phyloP scores from a whole-genome alignment of 2,888 invertebrate species.

The Lacanobia wlatinum region DNA sequence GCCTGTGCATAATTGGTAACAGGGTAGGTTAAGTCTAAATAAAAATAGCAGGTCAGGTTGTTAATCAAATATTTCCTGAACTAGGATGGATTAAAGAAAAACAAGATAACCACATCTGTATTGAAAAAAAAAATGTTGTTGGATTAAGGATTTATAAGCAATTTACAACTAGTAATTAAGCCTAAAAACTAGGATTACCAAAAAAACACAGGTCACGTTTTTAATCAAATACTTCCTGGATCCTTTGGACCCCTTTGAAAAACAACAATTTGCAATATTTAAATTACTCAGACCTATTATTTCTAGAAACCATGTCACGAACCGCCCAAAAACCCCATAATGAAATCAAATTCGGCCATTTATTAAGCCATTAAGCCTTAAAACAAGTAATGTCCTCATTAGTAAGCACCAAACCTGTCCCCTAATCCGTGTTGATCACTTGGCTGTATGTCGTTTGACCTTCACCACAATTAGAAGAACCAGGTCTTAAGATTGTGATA shows the following conservation, averaged over 20 bases:
- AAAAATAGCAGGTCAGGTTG: background rate
- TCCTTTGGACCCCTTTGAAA: background rate
- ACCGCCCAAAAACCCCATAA: background rate
- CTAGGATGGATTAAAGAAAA: background rate
- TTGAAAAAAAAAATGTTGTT: no score
- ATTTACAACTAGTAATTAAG: background rate
- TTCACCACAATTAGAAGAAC: slow-evolving; percentile 27
- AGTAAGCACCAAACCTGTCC: slow-evolving; percentile 38
- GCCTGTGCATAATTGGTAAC: no score
- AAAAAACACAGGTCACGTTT: background rate
- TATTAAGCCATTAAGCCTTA: slow-evolving; percentile 10
- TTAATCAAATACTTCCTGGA: slow-evolving; percentile 12
- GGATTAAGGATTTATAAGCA: background rate
- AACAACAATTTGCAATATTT: background rate
- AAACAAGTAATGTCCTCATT: slow-evolving; percentile 35
- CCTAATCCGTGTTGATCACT: slow-evolving; percentile 29
- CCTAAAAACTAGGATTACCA: background rate
- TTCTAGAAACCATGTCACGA: slow-evolving; percentile 16
- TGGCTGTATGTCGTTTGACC: slow-evolving; percentile 42
- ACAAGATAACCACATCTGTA: background rate
- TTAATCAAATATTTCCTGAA: background rate
- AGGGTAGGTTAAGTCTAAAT: no score
- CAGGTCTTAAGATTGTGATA: slow-evolving; percentile 1
- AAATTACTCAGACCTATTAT: background rate
- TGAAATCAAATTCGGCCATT: background rate